Conservation (phyloP, 2,113 vertebrate species). For the Spea multiplicata region DNA sequence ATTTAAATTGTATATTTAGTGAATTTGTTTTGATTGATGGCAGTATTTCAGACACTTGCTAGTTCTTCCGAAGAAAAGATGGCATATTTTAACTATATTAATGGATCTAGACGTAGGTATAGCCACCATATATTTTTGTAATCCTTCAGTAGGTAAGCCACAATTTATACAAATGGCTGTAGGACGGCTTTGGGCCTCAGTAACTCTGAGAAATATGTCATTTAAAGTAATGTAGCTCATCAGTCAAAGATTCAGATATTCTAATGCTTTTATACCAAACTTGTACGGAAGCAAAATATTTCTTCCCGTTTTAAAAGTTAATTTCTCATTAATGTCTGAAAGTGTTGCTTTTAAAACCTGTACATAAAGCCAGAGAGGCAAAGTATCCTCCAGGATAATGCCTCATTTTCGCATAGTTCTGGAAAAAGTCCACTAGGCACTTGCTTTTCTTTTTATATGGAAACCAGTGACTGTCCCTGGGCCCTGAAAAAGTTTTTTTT, state of each 20-base stretch:
- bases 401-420: no score
- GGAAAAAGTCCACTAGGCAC: no score
- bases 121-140: slow-evolving; percentile 64
- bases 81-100: slow-evolving; percentile 67
- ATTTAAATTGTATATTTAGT: slow-evolving; percentile 65
- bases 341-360: background rate
- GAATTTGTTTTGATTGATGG: slow-evolving; percentile 69
- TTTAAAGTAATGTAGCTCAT: slow-evolving; percentile 67
- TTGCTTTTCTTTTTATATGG: no score
- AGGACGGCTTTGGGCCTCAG: slow-evolving; percentile 61
- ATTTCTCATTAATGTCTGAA: background rate
- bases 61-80: slow-evolving; percentile 59
- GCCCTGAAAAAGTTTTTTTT: no score
- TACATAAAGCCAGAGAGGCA: no score
- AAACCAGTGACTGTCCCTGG: no score
- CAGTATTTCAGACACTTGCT: slow-evolving; percentile 59
- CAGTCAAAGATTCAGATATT: slow-evolving; percentile 56
- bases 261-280: slow-evolving; percentile 14
- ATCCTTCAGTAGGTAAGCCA: slow-evolving; percentile 59
- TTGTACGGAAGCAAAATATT: background rate
- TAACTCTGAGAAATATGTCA: slow-evolving; percentile 67
- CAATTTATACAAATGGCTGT: slow-evolving; percentile 70
- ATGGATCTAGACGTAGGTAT: slow-evolving; percentile 63
- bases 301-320: background rate
- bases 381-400: no score